Base-by-base conservation (phyloP, 2,113 vertebrate species). In the Oreocharis arfaki region DNA sequence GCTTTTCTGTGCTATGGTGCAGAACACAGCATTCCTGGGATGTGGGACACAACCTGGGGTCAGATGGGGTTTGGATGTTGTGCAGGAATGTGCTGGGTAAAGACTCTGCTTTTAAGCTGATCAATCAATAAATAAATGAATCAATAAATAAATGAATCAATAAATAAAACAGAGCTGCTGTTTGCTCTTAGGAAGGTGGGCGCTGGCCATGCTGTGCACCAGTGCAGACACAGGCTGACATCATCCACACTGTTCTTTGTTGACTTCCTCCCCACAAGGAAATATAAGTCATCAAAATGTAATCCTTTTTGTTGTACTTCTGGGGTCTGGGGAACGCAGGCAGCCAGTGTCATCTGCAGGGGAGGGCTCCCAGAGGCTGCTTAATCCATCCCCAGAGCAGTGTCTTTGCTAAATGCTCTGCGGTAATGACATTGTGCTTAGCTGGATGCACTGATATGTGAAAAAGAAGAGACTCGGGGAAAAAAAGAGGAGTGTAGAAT, bases 11-110 rank as follows among this genome's bases (percentile, higher is more conserved):
- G 20, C 1, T 7, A 0, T 0, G 18, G 26, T 0, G 21, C 26
- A 12, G 63, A 32, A 9, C 67, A 14, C 14, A 14, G 41, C 0
- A 0, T 8, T 56, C 26, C 47, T 16, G 60, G 64, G 27, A 6
- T 4, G 0, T 13, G 17, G 18, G 41, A 3, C 26, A 4, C 0
- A 5, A 1, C 16, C 13, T 6, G 17, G 37, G 10, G 3, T 12
- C 20, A 8, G n/a, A 0, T 0, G 11, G 47, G 22, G 13, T 9
- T 11, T 30, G 49, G 68, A 1, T 32, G 52, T 11, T 2, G 0
- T 3, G 49, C 4, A 5, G 41, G 32, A 23, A 42, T 2, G 11
- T 10, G 41, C 27, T 13, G 52, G 55, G 35, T 7, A 1, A 26
- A 39, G 56, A 2, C 13, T 7, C 32, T n/a, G 12, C 17, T 21